These are phyloP conservation scores for Troglohyphantes excavatus DNA, from an alignment of 2,888 invertebrate genomes.

Conservation along the genomic window DNA sequence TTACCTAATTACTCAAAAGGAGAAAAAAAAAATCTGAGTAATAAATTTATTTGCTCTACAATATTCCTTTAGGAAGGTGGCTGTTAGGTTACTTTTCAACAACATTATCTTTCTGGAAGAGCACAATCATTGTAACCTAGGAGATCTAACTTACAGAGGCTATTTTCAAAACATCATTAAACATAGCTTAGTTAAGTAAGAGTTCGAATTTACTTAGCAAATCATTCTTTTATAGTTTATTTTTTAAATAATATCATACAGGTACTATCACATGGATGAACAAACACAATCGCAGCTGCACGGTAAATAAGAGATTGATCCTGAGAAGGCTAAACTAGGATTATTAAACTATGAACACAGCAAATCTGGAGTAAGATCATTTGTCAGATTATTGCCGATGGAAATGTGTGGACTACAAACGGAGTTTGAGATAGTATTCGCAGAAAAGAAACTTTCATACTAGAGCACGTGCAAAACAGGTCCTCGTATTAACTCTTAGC, in stretches of 20 bases:
- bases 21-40: too few relatives aligned
- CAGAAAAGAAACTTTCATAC: constrained; percentile 45
- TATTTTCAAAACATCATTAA: background rate
- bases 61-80: too few relatives aligned
- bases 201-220: constrained; percentile 65
- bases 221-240: constrained; percentile 71
- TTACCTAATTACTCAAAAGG: too few relatives aligned
- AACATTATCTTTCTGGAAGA: too few relatives aligned
- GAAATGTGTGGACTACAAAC: constrained; percentile 56
- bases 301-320: constrained; percentile 50
- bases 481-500: constrained; percentile 45
- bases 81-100: too few relatives aligned
- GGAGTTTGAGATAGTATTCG: constrained; percentile 17
- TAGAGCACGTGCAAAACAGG: constrained; percentile 64
- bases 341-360: constrained; percentile 43
- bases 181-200: background rate
- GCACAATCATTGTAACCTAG: too few relatives aligned
- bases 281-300: constrained; percentile 72
- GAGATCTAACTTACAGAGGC: too few relatives aligned
- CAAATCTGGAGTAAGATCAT: constrained; percentile 19
- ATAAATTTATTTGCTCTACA: too few relatives aligned
- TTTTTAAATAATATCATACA: constrained; percentile 76
- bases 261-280: constrained; percentile 71
- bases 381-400: constrained; percentile 57
- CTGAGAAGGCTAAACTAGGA: constrained; percentile 44